Base-by-base conservation (phyloP, 2,888 invertebrate species). In the Celastrina argiolus region DNA sequence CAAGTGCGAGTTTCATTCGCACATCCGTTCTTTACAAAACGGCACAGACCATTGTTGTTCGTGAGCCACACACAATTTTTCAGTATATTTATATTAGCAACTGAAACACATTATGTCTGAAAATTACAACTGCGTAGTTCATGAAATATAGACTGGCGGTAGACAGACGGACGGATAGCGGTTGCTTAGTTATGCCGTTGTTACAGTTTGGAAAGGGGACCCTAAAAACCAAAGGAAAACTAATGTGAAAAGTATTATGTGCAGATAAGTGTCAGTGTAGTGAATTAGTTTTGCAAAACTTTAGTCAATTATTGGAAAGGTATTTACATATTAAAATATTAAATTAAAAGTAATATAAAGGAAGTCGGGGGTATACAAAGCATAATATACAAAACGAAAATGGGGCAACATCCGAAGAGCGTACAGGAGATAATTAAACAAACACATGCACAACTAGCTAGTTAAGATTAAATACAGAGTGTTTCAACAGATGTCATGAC, bases 311-410 rank as follows among this genome's bases (percentile, higher is more conserved):
- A 58, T n/a, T 58, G 16, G 56, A 45, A 45, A 16, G 58, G 58
- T 31, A 6, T 28, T 31, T 58, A 58, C n/a, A n/a, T 8, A 28
- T 58, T 31, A 58, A 28, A 28, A 28, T n/a, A n/a, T n/a, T n/a
- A n/a, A n/a, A n/a, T n/a, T n/a, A n/a, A n/a, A n/a, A n/a, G n/a
- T n/a, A n/a, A n/a, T n/a, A n/a, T 12, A 31, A 28, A 28, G 34
- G 14, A 22, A 39, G 36, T 16, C 12, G 18, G 22, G 34, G 31
- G 18, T 16, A 1, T 18, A 36, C 18, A 36, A 61, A 39, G 39
- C 61, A 61, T 61, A 61, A 61, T 61, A 61, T 39, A 39, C 39
- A 61, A 39, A 61, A 61, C 6, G 5, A 59, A 39, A 64, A 5
- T 22, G 18, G 18, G 61, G 26, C 59, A 56, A 61, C 59, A 66